A percentile compares a stretch with the other conserved stretches of the same genome.
These are phyloP conservation scores for Acanthochromis polyacanthus DNA, from an alignment of 2,113 vertebrate genomes.

Conservation along the genomic window DNA sequence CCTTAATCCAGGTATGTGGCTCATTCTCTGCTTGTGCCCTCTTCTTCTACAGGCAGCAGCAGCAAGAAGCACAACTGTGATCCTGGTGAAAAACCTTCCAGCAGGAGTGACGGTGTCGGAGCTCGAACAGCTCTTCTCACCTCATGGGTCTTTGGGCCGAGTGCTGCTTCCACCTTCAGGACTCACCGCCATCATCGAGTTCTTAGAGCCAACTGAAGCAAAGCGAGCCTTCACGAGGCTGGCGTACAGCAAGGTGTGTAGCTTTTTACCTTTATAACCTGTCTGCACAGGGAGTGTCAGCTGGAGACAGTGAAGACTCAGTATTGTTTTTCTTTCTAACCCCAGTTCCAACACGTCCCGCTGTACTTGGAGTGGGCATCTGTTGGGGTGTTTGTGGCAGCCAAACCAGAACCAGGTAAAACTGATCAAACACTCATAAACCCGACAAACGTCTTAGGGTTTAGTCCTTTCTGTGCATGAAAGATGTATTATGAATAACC, in stretches of 20 bases:
- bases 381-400: slow-evolving; percentile 87
- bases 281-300: neutral
- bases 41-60: slow-evolving; percentile 84
- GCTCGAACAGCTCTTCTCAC: slow-evolving; percentile 88
- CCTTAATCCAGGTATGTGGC: neutral
- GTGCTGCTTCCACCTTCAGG: slow-evolving; percentile 93
- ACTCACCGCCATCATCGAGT: slow-evolving; percentile 93
- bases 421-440: neutral
- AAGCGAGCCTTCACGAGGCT: slow-evolving; percentile 92
- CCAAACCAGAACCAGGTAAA: slow-evolving; percentile 67
- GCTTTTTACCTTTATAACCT: neutral
- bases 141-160: slow-evolving; percentile 89
- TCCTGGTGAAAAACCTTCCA: slow-evolving; percentile 96
- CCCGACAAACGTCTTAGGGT: neutral
- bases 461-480: neutral
- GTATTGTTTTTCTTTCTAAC: slow-evolving; percentile 3
- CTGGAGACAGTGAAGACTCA: neutral
- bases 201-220: slow-evolving; percentile 92
- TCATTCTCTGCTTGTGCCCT: neutral
- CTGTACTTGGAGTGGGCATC: slow-evolving; percentile 98
- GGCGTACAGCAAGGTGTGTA: slow-evolving; percentile 93
- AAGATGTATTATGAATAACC: neutral
- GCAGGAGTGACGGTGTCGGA: slow-evolving; percentile 80
- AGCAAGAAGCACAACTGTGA: slow-evolving; percentile 89
- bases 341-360: slow-evolving; percentile 84